A percentile compares a stretch with the other conserved stretches of the same genome.
Conservation (phyloP, 2,113 vertebrate genomes). For the Mus pahari region DNA sequence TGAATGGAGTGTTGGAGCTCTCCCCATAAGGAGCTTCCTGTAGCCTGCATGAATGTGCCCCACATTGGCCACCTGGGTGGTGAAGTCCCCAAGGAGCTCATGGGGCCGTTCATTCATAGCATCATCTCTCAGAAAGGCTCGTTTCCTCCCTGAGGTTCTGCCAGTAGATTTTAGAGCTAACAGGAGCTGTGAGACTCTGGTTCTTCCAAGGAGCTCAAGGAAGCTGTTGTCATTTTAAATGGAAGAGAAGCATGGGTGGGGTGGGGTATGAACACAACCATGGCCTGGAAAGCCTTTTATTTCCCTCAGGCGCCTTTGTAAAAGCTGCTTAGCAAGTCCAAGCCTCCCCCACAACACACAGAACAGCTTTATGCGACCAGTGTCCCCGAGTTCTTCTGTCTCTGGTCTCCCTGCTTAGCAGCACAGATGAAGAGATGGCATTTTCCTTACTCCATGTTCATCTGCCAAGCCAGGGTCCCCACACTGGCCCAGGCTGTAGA, state of each 20-base stretch:
- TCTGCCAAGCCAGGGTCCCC: too few relatives aligned
- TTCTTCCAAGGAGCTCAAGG: slow-evolving; percentile 51
- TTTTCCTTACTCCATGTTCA: not conserved
- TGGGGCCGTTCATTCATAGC: accelerated
- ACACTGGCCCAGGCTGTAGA: not conserved
- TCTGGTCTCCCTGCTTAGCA: not conserved
- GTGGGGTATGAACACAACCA: not conserved
- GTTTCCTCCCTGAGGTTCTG: not conserved
- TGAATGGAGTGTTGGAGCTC: accelerated
- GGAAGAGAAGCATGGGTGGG: not conserved
- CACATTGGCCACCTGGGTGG: not conserved
- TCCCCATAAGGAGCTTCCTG: not conserved
- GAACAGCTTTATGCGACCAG: too few relatives aligned
- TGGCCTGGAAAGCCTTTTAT: not conserved
- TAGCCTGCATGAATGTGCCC: accelerated
- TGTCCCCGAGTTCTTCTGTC: not conserved
- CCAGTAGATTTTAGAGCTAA: not conserved
- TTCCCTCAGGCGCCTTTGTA: slow-evolving; percentile 36
- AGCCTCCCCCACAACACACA: too few relatives aligned
- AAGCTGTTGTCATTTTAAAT: slow-evolving; percentile 12
- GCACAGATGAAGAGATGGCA: not conserved
- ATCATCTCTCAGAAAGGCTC: not conserved
- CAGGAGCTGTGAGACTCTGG: slow-evolving; percentile 43
- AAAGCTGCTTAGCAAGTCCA: accelerated
- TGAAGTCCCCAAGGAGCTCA: not conserved